Evolutionary conservation across 92 coral and sea anemone species (phyloP).

Genomic region (Zoanthus sociatus): DNA sequence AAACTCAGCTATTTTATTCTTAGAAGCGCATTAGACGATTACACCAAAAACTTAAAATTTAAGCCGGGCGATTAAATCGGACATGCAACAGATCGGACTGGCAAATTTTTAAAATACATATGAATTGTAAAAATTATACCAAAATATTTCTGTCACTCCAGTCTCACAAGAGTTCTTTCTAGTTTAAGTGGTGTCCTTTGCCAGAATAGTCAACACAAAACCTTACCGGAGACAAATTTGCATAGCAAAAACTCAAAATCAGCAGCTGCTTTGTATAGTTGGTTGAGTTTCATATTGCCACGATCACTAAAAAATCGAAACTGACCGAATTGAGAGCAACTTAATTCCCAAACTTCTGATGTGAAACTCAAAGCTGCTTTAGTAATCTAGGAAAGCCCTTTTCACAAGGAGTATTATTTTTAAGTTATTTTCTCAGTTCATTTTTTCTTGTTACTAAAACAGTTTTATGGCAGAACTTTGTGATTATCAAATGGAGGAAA

Average conservation of each 20-base stretch:
- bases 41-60: not conserved
- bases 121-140: not conserved
- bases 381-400: not conserved
- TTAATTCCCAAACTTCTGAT: not conserved
- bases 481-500: slow-evolving; percentile 19
- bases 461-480: slow-evolving; percentile 12
- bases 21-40: too few relatives aligned
- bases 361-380: not conserved
- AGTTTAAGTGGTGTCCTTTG: not conserved
- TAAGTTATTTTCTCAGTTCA: not conserved
- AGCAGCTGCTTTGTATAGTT: slow-evolving; percentile 3
- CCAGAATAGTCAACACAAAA: not conserved
- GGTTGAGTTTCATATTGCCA: not conserved
- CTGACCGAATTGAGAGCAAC: not conserved
- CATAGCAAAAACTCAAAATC: slow-evolving; percentile 8
- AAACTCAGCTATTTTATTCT: too few relatives aligned
- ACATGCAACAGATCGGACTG: not conserved
- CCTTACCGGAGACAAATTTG: slow-evolving; percentile 36
- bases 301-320: not conserved
- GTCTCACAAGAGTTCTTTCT: not conserved
- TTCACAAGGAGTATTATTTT: not conserved
- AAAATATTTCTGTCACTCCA: too few relatives aligned
- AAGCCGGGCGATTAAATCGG: not conserved
- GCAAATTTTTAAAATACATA: not conserved
- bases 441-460: not conserved